Evolutionary conservation across 2,797 vertebrate genomes (phyloP), one percentile per base, ranked within the genome.

Genomic region (Geotrypetes seraphini): DNA sequence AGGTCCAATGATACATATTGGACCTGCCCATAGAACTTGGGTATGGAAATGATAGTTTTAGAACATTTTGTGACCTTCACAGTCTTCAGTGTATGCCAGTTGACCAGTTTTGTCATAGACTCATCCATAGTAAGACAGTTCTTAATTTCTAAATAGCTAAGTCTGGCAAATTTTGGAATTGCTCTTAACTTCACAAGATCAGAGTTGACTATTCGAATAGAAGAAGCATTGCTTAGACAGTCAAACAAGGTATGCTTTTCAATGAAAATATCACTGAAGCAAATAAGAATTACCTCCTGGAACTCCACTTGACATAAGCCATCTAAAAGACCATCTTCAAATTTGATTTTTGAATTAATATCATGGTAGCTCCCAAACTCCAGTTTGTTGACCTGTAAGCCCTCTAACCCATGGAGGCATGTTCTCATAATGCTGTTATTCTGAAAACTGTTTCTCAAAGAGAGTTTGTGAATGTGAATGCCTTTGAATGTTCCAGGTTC

Each of bases 221-320:
- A 36, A 57, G 79, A 63, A 37, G 66, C 19, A 0, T 80, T 71
- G 37, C 16, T 28, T 23, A 75, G 11, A 27, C 76, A 82, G 25
- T 51, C 4, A 12, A 69, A 66, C 19, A 72, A 42, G 7, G 26
- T 53, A 31, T 20, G 31, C 11, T 22, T 21, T 16, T 53, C 3
- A 5, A 4, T 1, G 1, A 37, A 1, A 22, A 55, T 43, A 0
- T 0, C 0, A 0, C 7, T 2, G 5, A 54, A 40, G 27, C 4
- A 19, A 6, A 36, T 26, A 4, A 83, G 38, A 18, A 60, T 58
- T 39, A 85, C 63, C 51, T 86, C 69, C 8, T 65, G 41, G 31
- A 81, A 60, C 27, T 43, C 33, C 9, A 83, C 26, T 5, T 53
- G 43, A 29, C 79, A 85, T 3, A 88, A 60, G 1, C 68, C 81